Conservation (phyloP, 1,140 invertebrate species). For the Periplaneta americana region DNA sequence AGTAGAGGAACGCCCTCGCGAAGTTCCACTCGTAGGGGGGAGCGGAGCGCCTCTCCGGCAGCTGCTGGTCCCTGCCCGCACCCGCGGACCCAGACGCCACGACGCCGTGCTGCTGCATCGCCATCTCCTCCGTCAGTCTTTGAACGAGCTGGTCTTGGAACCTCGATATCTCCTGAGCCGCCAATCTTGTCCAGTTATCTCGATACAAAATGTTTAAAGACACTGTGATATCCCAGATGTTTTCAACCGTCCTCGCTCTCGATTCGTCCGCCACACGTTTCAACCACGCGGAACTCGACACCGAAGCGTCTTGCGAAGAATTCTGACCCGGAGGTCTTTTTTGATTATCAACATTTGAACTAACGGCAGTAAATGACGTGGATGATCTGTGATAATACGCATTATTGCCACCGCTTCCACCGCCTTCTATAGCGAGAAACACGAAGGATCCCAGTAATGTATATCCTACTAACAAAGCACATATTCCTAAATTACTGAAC, state of each 20-base stretch:
- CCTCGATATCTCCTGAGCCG: slow-evolving; percentile 76
- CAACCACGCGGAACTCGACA: slow-evolving; percentile 33
- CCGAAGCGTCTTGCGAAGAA: slow-evolving; percentile 14
- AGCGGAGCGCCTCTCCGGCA: background rate
- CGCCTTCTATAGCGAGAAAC: slow-evolving; percentile 76
- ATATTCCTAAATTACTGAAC: slow-evolving; percentile 60
- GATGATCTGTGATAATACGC: background rate
- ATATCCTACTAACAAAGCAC: slow-evolving; percentile 80
- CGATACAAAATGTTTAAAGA: slow-evolving; percentile 89
- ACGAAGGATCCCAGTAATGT: slow-evolving; percentile 87
- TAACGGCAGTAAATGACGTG: background rate
- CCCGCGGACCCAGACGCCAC: slow-evolving; percentile 36
- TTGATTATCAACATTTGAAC: background rate
- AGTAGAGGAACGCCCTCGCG: slow-evolving; percentile 91
- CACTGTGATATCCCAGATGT: slow-evolving; percentile 93
- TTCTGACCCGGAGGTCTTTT: background rate
- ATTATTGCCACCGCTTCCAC: slow-evolving; percentile 1
- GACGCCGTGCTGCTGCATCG: slow-evolving; percentile 32
- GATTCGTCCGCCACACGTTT: slow-evolving; percentile 51
- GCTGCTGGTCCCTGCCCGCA: slow-evolving; percentile 26
- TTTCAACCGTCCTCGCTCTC: slow-evolving; percentile 71
- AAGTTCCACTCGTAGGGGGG: slow-evolving; percentile 75
- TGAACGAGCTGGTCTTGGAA: slow-evolving; percentile 85
- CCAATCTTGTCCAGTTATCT: slow-evolving; percentile 89
- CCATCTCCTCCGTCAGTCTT: slow-evolving; percentile 68